A percentile compares a stretch with the other conserved stretches of the same genome.
phyloP scores from a whole-genome alignment of 2,113 vertebrate genomes.

The Brachyistius frenatus region DNA sequence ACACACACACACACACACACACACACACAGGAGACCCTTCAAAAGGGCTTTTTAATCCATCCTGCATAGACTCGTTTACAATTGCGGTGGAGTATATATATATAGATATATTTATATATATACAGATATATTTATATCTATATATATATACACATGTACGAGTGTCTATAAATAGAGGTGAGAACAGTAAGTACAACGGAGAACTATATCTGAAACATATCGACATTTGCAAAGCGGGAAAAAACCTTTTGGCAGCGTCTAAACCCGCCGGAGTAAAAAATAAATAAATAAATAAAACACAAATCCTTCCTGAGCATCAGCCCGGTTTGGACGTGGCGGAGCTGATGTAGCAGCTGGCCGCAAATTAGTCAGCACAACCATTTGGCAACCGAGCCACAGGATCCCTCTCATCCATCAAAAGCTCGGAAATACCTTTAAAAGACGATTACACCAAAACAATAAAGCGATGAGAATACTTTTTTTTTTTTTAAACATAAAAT shows the following conservation, averaged over 20 bases:
- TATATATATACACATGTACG: conserved; percentile 40
- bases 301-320: conserved; percentile 10
- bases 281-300: not conserved
- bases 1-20: conserved; percentile 9
- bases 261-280: not conserved
- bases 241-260: not conserved
- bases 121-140: not conserved
- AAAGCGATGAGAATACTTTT: conserved; percentile 26
- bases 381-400: conserved; percentile 43
- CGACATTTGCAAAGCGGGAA: not conserved
- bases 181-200: too few relatives aligned
- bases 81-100: not conserved
- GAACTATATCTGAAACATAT: too few relatives aligned
- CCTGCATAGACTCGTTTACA: conserved; percentile 33
- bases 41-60: conserved; percentile 55
- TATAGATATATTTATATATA: not conserved
- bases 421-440: conserved; percentile 39
- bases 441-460: conserved; percentile 35
- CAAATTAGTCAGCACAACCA: conserved; percentile 54
- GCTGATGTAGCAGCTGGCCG: conserved; percentile 59
- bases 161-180: too few relatives aligned
- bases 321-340: conserved; percentile 5
- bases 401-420: conserved; percentile 49
- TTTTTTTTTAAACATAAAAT: not conserved
- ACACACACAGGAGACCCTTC: conserved; percentile 12